Evolutionary conservation across 1,140 invertebrate species (phyloP).

Genomic region (Lethrus apterus): DNA sequence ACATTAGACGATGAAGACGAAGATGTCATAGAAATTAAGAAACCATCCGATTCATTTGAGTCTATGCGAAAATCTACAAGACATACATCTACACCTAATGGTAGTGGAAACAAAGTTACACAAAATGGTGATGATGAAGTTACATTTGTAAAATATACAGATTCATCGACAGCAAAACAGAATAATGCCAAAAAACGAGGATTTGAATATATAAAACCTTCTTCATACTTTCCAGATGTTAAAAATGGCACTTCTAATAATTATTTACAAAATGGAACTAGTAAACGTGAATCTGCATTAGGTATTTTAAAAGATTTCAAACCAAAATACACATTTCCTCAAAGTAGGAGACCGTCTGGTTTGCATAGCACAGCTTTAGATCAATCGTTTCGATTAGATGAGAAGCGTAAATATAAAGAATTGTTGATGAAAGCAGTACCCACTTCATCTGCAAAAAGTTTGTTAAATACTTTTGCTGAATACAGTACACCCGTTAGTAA

Average conservation of each 20-base stretch:
- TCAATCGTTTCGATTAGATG: slow-evolving; percentile 31
- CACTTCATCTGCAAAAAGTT: slow-evolving; percentile 12
- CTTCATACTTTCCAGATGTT: neutral
- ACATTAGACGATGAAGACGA: slow-evolving; percentile 25
- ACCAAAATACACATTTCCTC: slow-evolving; percentile 9
- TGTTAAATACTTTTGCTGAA: slow-evolving; percentile 20
- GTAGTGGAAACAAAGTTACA: slow-evolving; percentile 6
- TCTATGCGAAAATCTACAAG: slow-evolving; percentile 4
- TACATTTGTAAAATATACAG: slow-evolving; percentile 22
- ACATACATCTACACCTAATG: slow-evolving; percentile 23
- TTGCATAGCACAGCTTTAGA: slow-evolving; percentile 21
- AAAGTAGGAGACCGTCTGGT: slow-evolving; percentile 1
- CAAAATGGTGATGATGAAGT: slow-evolving; percentile 25
- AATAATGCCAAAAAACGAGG: slow-evolving; percentile 17
- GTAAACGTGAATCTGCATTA: slow-evolving; percentile 8
- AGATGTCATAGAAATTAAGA: slow-evolving; percentile 21
- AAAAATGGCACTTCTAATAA: slow-evolving; percentile 3
- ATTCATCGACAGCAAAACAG: slow-evolving; percentile 19
- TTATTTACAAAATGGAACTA: slow-evolving; percentile 12
- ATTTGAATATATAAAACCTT: slow-evolving; percentile 25
- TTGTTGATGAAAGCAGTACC: slow-evolving; percentile 22
- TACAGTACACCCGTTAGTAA: slow-evolving; percentile 31
- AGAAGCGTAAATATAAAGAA: slow-evolving; percentile 34
- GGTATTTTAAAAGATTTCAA: slow-evolving; percentile 12
- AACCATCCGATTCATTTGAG: slow-evolving; percentile 5